A percentile compares a stretch with the other conserved stretches of the same genome.
These are phyloP conservation scores for Anoncus sp. DNA, from an alignment of 2,888 invertebrate genomes.

Conservation along the genomic window DNA sequence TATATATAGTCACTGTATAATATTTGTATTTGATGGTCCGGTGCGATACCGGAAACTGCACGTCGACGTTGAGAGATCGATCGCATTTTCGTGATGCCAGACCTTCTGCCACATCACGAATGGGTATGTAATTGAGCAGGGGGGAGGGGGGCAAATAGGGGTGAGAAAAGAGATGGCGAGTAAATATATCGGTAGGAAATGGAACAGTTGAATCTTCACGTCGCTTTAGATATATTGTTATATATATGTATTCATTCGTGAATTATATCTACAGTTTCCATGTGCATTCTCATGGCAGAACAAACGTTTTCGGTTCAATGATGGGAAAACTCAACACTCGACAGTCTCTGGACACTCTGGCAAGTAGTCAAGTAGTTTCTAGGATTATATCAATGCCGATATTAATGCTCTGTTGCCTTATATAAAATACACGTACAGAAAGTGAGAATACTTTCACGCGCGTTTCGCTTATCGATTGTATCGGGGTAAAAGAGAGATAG, in stretches of 20 bases:
- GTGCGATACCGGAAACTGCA: slow-evolving; percentile 44
- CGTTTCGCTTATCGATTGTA: slow-evolving; percentile 21
- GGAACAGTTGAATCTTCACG: neutral
- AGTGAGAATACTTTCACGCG: slow-evolving; percentile 10
- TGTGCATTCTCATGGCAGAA: slow-evolving; percentile 29
- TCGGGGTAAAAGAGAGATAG: slow-evolving; percentile 8
- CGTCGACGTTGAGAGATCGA: slow-evolving; percentile 36
- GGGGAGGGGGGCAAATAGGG: neutral
- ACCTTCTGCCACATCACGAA: slow-evolving; percentile 3
- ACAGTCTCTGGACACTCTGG: slow-evolving; percentile 13
- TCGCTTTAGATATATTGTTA: neutral
- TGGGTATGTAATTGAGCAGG: slow-evolving; percentile 16
- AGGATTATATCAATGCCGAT: slow-evolving; percentile 38
- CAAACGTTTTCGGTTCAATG: neutral
- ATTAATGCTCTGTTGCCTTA: neutral
- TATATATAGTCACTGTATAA: slow-evolving; percentile 15
- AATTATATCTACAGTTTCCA: slow-evolving; percentile 30
- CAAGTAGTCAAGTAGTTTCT: slow-evolving; percentile 29
- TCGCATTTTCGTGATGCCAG: slow-evolving; percentile 47
- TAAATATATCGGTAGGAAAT: neutral
- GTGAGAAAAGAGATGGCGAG: neutral
- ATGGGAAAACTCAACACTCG: neutral
- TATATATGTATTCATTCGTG: neutral
- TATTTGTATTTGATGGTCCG: slow-evolving; percentile 57
- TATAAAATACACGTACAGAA: slow-evolving; percentile 10